phyloP scores from a whole-genome alignment of 2,888 invertebrate genomes.

The Parnassius smintheus region DNA sequence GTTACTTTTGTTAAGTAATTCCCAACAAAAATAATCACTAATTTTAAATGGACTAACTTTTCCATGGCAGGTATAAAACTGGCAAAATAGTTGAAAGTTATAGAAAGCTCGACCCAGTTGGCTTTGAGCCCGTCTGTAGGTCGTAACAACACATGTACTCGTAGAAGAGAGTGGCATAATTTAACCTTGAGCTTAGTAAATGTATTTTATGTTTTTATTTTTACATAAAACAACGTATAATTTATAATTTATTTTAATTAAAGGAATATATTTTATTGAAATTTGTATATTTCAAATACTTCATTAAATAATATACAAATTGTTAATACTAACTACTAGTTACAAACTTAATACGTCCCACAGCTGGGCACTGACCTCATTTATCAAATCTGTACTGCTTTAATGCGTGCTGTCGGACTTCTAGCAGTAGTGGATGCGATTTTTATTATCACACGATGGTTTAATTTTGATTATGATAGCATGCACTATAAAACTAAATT shows the following conservation, averaged over 20 bases:
- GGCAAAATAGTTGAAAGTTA: constrained; percentile 66
- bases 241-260: background rate
- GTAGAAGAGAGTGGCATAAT: constrained; percentile 45
- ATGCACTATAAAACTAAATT: constrained; percentile 60
- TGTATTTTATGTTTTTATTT: background rate
- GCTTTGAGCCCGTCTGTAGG: constrained; percentile 64
- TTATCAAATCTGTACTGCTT: too few species aligned
- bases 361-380: too few species aligned
- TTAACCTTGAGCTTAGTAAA: constrained; percentile 50
- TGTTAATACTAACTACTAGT: too few species aligned
- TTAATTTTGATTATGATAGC: constrained; percentile 49
- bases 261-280: too few species aligned
- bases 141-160: constrained; percentile 48
- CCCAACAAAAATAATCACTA: constrained; percentile 14
- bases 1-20: constrained; percentile 16
- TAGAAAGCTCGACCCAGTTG: constrained; percentile 76
- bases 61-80: constrained; percentile 45
- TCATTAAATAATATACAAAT: too few species aligned
- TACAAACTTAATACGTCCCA: too few species aligned
- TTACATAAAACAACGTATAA: background rate
- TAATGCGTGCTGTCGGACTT: too few species aligned
- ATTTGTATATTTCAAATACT: too few species aligned
- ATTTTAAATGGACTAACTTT: constrained; percentile 31
- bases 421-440: too few species aligned
- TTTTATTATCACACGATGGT: constrained; percentile 4